Conservation (phyloP, 1,140 invertebrate genomes). For the Leptestheria dahalacensis region DNA sequence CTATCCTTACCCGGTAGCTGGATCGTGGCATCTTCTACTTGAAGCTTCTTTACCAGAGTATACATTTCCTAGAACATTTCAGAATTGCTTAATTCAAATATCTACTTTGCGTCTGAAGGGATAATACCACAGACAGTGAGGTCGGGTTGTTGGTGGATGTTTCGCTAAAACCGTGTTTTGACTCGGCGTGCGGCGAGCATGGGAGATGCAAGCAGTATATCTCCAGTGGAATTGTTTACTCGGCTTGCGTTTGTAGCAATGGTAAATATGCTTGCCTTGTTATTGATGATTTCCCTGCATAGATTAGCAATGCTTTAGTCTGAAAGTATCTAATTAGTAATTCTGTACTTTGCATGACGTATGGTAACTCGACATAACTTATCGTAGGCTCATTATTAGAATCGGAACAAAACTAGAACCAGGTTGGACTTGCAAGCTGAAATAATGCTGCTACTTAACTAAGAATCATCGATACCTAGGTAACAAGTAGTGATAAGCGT, state of each 20-base stretch:
- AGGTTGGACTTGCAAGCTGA: too few species aligned
- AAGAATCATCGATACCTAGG: too few species aligned
- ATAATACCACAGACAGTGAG: neutral
- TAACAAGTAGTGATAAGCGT: too few species aligned
- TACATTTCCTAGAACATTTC: too few species aligned
- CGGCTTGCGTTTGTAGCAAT: neutral
- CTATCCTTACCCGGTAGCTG: too few species aligned
- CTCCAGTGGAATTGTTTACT: neutral
- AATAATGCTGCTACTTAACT: too few species aligned
- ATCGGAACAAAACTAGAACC: too few species aligned
- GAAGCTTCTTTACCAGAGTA: too few species aligned
- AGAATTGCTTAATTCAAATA: neutral
- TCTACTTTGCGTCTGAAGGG: neutral
- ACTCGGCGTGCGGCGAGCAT: neutral
- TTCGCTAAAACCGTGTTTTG: neutral
- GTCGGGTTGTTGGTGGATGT: neutral
- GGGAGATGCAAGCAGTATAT: neutral
- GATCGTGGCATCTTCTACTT: too few species aligned
- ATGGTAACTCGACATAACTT: too few species aligned
- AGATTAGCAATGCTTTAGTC: neutral
- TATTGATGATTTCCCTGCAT: neutral
- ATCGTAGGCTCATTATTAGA: too few species aligned
- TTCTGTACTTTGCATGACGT: too few species aligned
- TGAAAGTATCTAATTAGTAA: neutral
- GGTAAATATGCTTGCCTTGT: neutral